A percentile compares a stretch with the other conserved stretches of the same genome.
Conservation (phyloP, 2,888 invertebrate species). For the Sesia apiformis region DNA sequence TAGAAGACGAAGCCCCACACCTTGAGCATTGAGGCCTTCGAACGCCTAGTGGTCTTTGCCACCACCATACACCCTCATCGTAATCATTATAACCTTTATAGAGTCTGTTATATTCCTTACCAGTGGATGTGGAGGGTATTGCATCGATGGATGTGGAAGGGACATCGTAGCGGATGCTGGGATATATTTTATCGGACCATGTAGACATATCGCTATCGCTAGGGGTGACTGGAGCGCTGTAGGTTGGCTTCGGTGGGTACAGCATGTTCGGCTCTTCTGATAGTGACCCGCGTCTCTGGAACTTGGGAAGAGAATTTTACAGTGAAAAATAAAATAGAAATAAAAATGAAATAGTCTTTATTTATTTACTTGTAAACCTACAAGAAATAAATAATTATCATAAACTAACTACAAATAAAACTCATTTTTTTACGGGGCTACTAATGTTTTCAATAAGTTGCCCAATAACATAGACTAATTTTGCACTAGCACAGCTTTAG, state of each 20-base stretch:
- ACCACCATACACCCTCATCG: constrained; percentile 32
- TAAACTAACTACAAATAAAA: background rate
- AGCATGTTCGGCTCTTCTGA: constrained; percentile 38
- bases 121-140: background rate
- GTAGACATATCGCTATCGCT: constrained; percentile 55
- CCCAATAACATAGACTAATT: too few relatives aligned
- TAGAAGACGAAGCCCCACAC: constrained; percentile 49
- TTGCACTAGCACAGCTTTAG: too few relatives aligned
- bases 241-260: constrained; percentile 45
- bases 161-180: constrained; percentile 29
- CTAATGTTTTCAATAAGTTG: too few relatives aligned
- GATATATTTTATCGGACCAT: constrained; percentile 44
- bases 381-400: background rate
- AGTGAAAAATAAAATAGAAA: background rate
- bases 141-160: constrained; percentile 18
- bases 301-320: constrained; percentile 7
- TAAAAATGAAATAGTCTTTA: background rate
- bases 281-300: constrained; percentile 60
- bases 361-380: background rate
- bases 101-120: background rate
- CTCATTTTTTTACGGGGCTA: too few relatives aligned
- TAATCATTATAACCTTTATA: background rate
- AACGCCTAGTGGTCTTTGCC: constrained; percentile 41
- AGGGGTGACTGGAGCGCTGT: constrained; percentile 64
- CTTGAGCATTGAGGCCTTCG: constrained; percentile 39